Base-by-base conservation (phyloP, 1,140 invertebrate species). In the Tetramorium simillimum region DNA sequence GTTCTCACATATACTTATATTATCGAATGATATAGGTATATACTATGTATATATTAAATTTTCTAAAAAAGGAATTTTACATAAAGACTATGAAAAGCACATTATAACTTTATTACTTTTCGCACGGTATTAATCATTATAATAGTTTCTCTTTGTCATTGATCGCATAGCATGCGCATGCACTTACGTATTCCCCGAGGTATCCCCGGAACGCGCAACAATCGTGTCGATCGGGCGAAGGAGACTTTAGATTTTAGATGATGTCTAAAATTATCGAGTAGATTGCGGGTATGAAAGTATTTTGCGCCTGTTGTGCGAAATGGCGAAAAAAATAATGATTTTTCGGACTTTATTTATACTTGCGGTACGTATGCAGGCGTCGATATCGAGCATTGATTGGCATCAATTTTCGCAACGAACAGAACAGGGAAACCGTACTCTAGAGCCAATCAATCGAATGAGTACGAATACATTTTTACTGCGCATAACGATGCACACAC, bases 371-470 rank as follows among this genome's bases (percentile, higher is more conserved):
- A 14, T 1, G n/a, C 28, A 7, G 7, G 49, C 46, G 24, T 18
- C 4, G 33, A 9, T 14, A 37, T 49, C 33, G 33, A 7, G 24
- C 33, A 40, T 43, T 82, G 67, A 82, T 80, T 80, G 77, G 62
- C 77, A 69, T 84, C 51, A 60, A 84, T 84, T 84, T 75, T 84
- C 18, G 21, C 51, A 46, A 56, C 14, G 37, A 49, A 33, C 21
- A 6, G 51, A 73, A 72, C 37, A 65, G 43, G 37, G 37, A 81
- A 73, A 24, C 67, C 53, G 60, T 84, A 84, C 73, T 58, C 40
- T 67, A 37, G 18, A 60, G 1, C 51, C 80, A 84, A 75, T 84
- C 69, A 84, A 75, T 73, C 21, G 63, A 43, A 67, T 62, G 24
- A 58, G 49, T 21, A 24, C 80, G 46, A n/a, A n/a, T n/a, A n/a